These are phyloP conservation scores for Rhopalosiphum padi DNA, from an alignment of 1,140 invertebrate genomes.

Conservation along the genomic window DNA sequence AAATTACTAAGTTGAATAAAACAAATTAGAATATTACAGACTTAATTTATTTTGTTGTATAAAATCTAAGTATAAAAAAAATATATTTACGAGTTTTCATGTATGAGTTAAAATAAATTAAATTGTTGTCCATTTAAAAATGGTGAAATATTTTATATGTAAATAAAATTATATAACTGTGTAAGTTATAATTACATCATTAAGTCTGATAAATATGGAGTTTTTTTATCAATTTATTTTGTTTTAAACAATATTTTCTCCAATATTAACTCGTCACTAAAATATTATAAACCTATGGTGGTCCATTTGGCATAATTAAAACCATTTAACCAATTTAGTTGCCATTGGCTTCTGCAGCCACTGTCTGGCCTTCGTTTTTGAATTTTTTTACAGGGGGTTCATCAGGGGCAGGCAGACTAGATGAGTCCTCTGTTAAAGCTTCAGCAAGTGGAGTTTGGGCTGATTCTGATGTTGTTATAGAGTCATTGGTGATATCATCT, in stretches of 20 bases:
- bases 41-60: constrained; percentile 57
- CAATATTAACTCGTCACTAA: constrained; percentile 37
- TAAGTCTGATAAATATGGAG: constrained; percentile 37
- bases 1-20: constrained; percentile 55
- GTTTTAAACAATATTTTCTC: constrained; percentile 27
- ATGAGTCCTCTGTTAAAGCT: constrained; percentile 59
- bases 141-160: constrained; percentile 47
- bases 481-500: constrained; percentile 61
- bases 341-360: constrained; percentile 52
- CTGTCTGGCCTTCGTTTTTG: constrained; percentile 49
- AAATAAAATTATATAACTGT: constrained; percentile 38
- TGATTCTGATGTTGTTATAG: constrained; percentile 60
- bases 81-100: constrained; percentile 57
- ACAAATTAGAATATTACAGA: constrained; percentile 56
- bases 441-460: constrained; percentile 57
- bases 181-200: constrained; percentile 46
- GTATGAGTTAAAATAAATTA: constrained; percentile 41
- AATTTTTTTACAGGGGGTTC: constrained; percentile 58
- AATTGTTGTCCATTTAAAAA: constrained; percentile 42
- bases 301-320: constrained; percentile 38
- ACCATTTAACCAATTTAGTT: constrained; percentile 39
- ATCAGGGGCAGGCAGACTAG: constrained; percentile 44
- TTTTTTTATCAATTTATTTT: constrained; percentile 17
- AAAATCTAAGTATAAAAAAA: constrained; percentile 57
- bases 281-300: constrained; percentile 43